Evolutionary conservation across 2,113 vertebrate species (phyloP).

Genomic region (Riparia riparia): DNA sequence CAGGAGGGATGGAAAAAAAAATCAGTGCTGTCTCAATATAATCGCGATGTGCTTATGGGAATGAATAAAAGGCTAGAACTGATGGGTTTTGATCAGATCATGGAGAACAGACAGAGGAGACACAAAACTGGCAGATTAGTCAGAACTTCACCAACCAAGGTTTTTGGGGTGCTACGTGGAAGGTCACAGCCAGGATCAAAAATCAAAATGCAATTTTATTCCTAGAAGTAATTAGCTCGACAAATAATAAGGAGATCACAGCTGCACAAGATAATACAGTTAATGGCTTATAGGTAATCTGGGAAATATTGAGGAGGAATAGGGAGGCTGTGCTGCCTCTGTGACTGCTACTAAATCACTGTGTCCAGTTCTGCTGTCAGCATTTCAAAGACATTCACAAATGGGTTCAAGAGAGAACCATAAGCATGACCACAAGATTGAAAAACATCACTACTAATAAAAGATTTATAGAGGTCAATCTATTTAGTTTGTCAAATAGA

Average conservation of each 20-base stretch:
- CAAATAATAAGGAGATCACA: neutral
- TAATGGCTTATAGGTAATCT: neutral
- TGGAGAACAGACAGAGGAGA: fast-evolving
- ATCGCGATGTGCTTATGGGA: neutral
- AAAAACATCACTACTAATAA: constrained; percentile 29
- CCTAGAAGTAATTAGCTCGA: neutral
- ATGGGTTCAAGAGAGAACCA: constrained; percentile 14
- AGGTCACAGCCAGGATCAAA: neutral
- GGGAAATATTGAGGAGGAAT: neutral
- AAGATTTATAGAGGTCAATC: constrained; percentile 43
- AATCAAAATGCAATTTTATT: neutral
- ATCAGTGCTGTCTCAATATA: neutral
- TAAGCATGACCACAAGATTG: constrained; percentile 5
- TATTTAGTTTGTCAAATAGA: constrained; percentile 17
- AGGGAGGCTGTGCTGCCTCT: neutral
- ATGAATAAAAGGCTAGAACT: neutral
- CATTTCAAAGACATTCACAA: constrained; percentile 45
- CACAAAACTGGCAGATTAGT: neutral
- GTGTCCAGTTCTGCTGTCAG: neutral
- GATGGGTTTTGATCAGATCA: neutral
- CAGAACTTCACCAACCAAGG: neutral
- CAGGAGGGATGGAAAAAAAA: neutral
- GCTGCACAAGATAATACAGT: neutral
- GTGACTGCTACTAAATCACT: constrained; percentile 40
- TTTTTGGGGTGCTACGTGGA: neutral